Percentiles rank a stretch among this genome's conserved stretches.
Evolutionary conservation across 2,888 invertebrate genomes (phyloP).

Genomic region (Pedicia rivosa): DNA sequence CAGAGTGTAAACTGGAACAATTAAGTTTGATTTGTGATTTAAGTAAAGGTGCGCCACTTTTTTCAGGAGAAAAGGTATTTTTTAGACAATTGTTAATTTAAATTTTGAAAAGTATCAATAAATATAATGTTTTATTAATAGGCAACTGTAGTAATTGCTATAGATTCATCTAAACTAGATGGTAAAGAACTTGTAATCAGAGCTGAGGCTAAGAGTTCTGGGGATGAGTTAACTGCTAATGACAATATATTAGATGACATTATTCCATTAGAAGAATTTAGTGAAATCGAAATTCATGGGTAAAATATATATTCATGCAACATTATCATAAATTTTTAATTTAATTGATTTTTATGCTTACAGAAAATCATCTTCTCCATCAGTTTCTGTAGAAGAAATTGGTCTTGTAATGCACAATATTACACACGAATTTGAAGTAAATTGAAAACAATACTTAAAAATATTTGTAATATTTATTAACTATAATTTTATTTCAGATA

Average conservation of each 20-base stretch:
- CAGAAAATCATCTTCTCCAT: not conserved
- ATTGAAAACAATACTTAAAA: too few species aligned
- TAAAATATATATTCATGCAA: constrained; percentile 13
- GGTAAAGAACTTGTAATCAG: constrained; percentile 21
- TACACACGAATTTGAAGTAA: not conserved
- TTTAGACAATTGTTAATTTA: too few species aligned
- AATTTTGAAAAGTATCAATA: constrained; percentile 1
- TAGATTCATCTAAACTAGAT: not conserved
- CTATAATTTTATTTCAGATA: constrained; percentile 15
- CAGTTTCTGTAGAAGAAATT: not conserved
- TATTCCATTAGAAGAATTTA: constrained; percentile 23
- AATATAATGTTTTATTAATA: constrained; percentile 1
- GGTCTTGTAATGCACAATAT: not conserved
- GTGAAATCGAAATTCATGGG: constrained; percentile 28
- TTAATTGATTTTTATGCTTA: not conserved
- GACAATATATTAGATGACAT: constrained; percentile 21
- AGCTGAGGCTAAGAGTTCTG: constrained; percentile 28
- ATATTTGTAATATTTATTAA: not conserved
- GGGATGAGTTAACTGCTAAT: constrained; percentile 20
- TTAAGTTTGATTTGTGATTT: constrained; percentile 4
- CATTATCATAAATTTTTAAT: not conserved
- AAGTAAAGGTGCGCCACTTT: not conserved
- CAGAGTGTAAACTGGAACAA: constrained; percentile 18
- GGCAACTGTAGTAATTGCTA: not conserved
- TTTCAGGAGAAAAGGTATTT: too few species aligned